Conservation (phyloP, 2,888 invertebrate genomes). For the Acleris holmiana region DNA sequence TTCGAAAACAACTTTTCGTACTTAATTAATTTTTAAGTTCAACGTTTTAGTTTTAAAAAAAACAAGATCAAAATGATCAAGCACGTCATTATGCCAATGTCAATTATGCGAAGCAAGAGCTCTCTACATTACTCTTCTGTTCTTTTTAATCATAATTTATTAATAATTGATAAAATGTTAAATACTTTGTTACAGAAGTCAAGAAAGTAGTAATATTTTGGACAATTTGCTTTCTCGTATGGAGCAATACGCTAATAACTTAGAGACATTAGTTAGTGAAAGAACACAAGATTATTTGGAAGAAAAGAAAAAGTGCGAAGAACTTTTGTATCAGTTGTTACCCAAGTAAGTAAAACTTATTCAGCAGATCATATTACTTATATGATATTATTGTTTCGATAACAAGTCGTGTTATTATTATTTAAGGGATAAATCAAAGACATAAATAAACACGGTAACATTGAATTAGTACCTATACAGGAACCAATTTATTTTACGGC, state of each 20-base stretch:
- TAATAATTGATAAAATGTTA: constrained; percentile 14
- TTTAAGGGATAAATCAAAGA: too few species aligned
- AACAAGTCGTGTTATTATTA: neutral
- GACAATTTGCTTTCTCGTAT: constrained; percentile 98
- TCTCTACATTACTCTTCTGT: neutral
- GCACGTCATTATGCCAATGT: too few species aligned
- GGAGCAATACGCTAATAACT: constrained; percentile 99
- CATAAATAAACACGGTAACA: too few species aligned
- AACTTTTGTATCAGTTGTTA: constrained; percentile 96
- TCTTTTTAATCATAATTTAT: neutral
- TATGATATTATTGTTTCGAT: constrained; percentile 1
- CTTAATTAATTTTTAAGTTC: too few species aligned
- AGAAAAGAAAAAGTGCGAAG: constrained; percentile 99
- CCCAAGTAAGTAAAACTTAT: constrained; percentile 89
- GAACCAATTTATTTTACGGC: too few species aligned
- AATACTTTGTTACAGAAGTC: constrained; percentile 85
- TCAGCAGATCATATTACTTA: neutral
- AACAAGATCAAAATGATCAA: too few species aligned
- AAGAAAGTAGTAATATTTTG: constrained; percentile 96
- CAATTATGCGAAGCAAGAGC: too few species aligned
- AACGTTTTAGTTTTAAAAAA: too few species aligned
- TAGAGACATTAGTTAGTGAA: constrained; percentile 98
- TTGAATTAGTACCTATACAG: too few species aligned
- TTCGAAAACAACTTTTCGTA: too few species aligned
- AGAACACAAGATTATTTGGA: constrained; percentile 98